phyloP scores from a whole-genome alignment of 2,113 vertebrate genomes.

The Alces alces region DNA sequence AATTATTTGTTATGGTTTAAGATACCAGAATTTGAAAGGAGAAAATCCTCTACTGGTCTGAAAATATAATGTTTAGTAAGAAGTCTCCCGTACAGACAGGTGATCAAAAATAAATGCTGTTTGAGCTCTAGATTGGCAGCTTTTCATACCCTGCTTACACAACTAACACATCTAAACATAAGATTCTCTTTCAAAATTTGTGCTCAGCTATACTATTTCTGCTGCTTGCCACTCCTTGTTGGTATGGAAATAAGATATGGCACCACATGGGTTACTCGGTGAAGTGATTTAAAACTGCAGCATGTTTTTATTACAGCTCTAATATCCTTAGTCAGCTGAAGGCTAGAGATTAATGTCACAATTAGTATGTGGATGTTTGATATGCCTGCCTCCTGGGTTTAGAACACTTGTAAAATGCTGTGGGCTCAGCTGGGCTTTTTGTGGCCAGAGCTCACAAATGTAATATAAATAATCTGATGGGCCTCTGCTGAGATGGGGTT shows the following conservation, averaged over 20 bases:
- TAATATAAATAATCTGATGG: slow-evolving; percentile 1
- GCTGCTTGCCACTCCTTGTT: background rate
- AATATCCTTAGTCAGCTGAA: background rate
- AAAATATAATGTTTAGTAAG: background rate
- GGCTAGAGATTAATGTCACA: slow-evolving; percentile 30
- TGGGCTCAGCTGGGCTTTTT: background rate
- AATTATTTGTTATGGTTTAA: background rate
- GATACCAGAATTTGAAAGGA: background rate
- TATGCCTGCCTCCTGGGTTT: background rate
- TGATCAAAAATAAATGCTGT: background rate
- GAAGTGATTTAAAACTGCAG: background rate
- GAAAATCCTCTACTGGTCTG: background rate
- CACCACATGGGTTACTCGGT: background rate
- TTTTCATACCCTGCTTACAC: background rate
- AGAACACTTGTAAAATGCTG: background rate
- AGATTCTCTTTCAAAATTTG: background rate
- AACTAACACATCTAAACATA: background rate
- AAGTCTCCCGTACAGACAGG: background rate
- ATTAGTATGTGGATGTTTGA: background rate
- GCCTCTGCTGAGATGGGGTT: background rate
- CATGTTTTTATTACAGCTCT: background rate
- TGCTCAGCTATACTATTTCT: background rate
- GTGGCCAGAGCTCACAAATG: background rate
- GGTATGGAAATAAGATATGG: background rate
- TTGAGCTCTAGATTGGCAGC: background rate